Evolutionary conservation across 2,797 vertebrate species (phyloP).

Genomic region (Parauchenoglanis punctatus): DNA sequence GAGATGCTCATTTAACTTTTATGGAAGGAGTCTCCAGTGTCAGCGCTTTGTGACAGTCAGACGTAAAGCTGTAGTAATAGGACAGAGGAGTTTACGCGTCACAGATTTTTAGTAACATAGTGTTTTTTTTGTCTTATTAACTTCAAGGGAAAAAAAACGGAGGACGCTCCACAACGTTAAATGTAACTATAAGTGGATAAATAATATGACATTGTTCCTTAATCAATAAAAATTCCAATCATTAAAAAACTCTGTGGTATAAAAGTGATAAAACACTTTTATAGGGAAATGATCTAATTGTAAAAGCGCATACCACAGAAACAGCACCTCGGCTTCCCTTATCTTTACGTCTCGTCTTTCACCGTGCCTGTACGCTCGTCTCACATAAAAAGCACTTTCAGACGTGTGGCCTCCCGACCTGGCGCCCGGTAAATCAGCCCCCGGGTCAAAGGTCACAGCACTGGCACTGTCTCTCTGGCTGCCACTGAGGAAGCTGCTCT

Average conservation of each 20-base stretch:
- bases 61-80: neutral
- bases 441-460: slow-evolving; percentile 61
- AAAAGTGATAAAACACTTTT: neutral
- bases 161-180: neutral
- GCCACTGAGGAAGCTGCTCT: slow-evolving; percentile 41
- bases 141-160: neutral
- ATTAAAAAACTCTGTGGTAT: neutral
- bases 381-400: slow-evolving; percentile 58
- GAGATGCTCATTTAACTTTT: neutral
- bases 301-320: too few species aligned
- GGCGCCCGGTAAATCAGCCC: slow-evolving; percentile 63
- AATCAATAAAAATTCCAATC: neutral
- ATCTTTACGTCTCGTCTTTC: neutral
- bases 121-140: neutral
- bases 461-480: slow-evolving; percentile 46
- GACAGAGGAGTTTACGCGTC: too few species aligned
- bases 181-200: neutral
- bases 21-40: neutral
- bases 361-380: slow-evolving; percentile 44
- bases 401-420: slow-evolving; percentile 60
- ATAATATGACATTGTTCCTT: neutral
- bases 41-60: neutral
- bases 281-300: neutral
- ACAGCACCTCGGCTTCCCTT: neutral
- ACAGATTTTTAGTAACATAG: too few species aligned